Evolutionary conservation across 2,113 vertebrate genomes (phyloP).

Genomic region (human): DNA sequence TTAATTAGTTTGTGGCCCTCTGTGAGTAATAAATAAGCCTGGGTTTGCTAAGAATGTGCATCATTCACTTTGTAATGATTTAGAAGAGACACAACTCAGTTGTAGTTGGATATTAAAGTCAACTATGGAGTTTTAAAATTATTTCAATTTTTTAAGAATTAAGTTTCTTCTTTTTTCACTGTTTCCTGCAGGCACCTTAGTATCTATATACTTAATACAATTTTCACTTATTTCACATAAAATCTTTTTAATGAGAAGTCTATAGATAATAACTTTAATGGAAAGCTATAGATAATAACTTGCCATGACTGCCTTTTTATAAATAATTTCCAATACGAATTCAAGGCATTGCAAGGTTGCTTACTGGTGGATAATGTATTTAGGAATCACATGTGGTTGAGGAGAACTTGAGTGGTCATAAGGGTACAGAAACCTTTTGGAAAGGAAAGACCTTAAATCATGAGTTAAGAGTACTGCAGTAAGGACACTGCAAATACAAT

Average conservation of each 20-base stretch:
- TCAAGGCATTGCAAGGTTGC: background rate
- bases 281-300: background rate
- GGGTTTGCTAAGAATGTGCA: conserved; percentile 14
- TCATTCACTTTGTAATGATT: conserved; percentile 43
- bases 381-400: background rate
- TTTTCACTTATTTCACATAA: conserved; percentile 36
- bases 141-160: background rate
- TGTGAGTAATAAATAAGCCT: conserved; percentile 37
- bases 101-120: conserved; percentile 49
- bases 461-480: background rate
- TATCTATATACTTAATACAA: background rate
- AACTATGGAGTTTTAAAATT: conserved; percentile 29
- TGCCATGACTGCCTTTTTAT: background rate
- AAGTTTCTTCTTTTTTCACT: conserved; percentile 12
- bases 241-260: background rate
- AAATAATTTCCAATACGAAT: background rate
- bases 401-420: background rate
- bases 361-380: background rate
- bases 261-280: background rate
- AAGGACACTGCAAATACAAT: background rate
- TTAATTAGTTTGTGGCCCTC: conserved; percentile 40
- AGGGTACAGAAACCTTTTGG: background rate
- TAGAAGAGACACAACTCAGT: conserved; percentile 29
- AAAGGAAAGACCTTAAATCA: background rate
- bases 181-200: background rate